phyloP scores from a whole-genome alignment of 2,888 invertebrate species.

The Oligia latruncula region DNA sequence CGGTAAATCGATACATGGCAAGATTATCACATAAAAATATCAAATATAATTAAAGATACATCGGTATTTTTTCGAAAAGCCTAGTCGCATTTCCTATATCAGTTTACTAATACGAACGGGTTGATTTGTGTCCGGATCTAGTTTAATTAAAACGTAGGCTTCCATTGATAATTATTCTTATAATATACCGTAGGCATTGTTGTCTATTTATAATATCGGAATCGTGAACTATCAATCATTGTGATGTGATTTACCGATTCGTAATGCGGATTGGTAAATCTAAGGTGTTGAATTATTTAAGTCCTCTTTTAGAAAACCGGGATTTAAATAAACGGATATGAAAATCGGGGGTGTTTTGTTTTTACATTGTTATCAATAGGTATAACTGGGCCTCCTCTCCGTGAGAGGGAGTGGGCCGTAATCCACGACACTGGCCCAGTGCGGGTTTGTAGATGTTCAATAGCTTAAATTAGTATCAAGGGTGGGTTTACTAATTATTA shows the following conservation, averaged over 20 bases:
- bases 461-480: background rate
- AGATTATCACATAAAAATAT: background rate
- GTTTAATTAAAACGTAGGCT: conserved; percentile 55
- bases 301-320: background rate
- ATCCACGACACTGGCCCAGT: too few species aligned
- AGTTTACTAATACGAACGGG: conserved; percentile 49
- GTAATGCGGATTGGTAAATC: conserved; percentile 35
- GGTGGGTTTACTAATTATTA: background rate
- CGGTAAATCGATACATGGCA: too few species aligned
- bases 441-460: background rate
- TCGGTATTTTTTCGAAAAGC: background rate
- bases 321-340: background rate
- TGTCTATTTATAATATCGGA: conserved; percentile 32
- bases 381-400: background rate
- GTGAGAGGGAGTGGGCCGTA: too few species aligned
- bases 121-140: conserved; percentile 66
- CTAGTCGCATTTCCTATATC: conserved; percentile 62
- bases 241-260: conserved; percentile 50
- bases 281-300: conserved; percentile 19
- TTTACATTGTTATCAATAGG: too few species aligned
- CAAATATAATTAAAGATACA: too few species aligned
- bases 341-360: background rate
- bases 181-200: conserved; percentile 34
- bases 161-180: conserved; percentile 55
- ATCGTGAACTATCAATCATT: conserved; percentile 48